Base-by-base conservation (phyloP, 1,140 invertebrate genomes). In the Acromyrmex heyeri region DNA sequence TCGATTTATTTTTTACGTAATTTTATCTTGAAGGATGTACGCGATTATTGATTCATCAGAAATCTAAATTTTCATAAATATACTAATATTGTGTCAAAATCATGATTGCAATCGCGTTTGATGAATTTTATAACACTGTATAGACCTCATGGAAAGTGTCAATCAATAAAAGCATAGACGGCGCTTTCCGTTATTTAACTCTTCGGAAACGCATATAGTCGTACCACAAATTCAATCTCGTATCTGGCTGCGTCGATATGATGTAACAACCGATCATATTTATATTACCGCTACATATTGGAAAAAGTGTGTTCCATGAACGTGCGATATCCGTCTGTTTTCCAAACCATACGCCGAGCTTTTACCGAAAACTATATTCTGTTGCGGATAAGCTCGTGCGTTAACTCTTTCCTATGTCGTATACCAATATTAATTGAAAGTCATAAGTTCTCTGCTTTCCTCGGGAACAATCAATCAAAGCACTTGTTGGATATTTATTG, bases 141-240 rank as follows among this genome's bases (percentile, higher is more conserved):
- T 14, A 27, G 1, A 44, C 0, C 48, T 67, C 30, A 24, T 48
- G 21, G 14, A 72, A 64, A 81, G 16, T 38, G 14, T 38, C 55
- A 34, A 75, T 44, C 50, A 30, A 72, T 72, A 65, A 61, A 83
- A 61, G 61, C 5, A 12, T 55, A 72, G 18, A 48, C 21, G 3
- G 16, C 30, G 24, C 27, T 67, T 53, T 50, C 7, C 24, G 53
- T 83, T 83, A 75, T 83, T 83, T 83, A 83, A 73, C 38, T 83
- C 24, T 34, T 21, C n/a, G 69, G 38, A 83, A 83, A 61, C 4
- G 38, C 55, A 14, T 62, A 48, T 53, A 82, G 34, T 50, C 55
- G 7, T 34, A 61, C 38, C 55, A 24, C 55, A 78, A 87, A 88
- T 87, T 82, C 64, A 77, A 88, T 88, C 70, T 67, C 21, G 8